Conservation (phyloP, 2,888 invertebrate genomes). For the Drosophila gaucha region DNA sequence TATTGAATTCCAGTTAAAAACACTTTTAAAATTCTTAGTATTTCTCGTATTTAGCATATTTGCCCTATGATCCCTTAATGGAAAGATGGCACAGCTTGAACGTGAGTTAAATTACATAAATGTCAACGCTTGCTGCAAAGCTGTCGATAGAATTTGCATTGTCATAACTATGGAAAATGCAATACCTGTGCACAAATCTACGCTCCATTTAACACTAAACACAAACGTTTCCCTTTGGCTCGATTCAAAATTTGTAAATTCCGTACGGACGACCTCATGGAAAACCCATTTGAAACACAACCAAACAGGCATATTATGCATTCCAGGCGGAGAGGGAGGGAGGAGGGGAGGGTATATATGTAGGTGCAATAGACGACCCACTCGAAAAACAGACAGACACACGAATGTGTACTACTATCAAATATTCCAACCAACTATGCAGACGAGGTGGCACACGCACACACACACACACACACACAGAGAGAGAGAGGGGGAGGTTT, state of each 20-base stretch:
- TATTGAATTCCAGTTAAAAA: too few relatives aligned
- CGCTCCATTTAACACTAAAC: constrained; percentile 41
- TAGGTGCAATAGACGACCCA: constrained; percentile 17
- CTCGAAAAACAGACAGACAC: not conserved
- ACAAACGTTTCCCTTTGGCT: not conserved
- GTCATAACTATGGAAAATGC: constrained; percentile 20
- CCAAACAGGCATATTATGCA: constrained; percentile 13
- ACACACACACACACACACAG: not conserved
- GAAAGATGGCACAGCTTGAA: not conserved
- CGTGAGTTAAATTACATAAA: not conserved
- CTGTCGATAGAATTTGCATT: constrained; percentile 6
- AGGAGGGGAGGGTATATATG: not conserved
- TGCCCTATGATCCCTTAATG: not conserved
- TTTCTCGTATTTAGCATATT: not conserved
- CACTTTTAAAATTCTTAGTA: too few relatives aligned
- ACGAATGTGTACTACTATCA: constrained; percentile 2
- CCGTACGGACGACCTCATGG: constrained; percentile 13
- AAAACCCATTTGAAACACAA: constrained; percentile 24
- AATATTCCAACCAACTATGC: constrained; percentile 29
- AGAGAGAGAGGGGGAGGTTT: not conserved
- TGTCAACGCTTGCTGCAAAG: not conserved
- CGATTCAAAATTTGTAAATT: constrained; percentile 4
- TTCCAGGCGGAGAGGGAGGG: not conserved
- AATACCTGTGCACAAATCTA: constrained; percentile 28
- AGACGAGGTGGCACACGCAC: constrained; percentile 11